Evolutionary conservation across 2,888 invertebrate species (phyloP), one percentile per base, ranked within the genome.

Genomic region (Cephus spinipes): DNA sequence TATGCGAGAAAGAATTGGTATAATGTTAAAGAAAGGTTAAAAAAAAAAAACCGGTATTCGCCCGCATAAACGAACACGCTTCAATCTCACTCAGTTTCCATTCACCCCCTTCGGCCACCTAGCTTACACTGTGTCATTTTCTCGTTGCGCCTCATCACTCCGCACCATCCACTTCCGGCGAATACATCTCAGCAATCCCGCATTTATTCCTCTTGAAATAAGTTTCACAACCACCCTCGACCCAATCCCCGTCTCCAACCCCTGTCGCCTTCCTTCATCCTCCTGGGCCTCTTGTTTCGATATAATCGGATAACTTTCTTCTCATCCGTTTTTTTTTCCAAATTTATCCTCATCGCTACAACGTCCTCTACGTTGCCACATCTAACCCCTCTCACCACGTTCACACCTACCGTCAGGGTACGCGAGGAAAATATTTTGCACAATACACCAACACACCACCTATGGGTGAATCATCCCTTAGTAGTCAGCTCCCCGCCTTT

Each of bases 261-360:
- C 55, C 55, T 55, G 40, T 15, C 15, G 6, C 1, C 9, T 6
- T 9, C 55, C 23, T 55, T 55, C 55, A 2, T 55, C 55, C 55
- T 55, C 23, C 55, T 34, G 30, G 75, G 68, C 78, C 34, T 73
- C 75, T 76, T 78, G 76, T 78, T 78, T 78, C 76, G 76, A 76
- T 75, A 78, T 78, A 76, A 78, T 78, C 78, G 78, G 68, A 76
- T 78, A 78, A 78, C 76, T 78, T 31, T 40, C 71, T 55, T 55
- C 55, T 55, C 23, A 55, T 55, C 23, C 6, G 55, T 55, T 55
- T 55, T 55, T 55, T 55, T 23, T 55, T 23, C 9, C 55, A 55
- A 55, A 55, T 55, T 55, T 55, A 55, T 23, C 55, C 55, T 55
- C 9, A 23, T 23, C 55, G 23, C 55, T 55, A 55, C 23, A 23